These are phyloP conservation scores for Takifugu bimaculatus DNA, from an alignment of 2,113 vertebrate genomes.

Conservation along the genomic window DNA sequence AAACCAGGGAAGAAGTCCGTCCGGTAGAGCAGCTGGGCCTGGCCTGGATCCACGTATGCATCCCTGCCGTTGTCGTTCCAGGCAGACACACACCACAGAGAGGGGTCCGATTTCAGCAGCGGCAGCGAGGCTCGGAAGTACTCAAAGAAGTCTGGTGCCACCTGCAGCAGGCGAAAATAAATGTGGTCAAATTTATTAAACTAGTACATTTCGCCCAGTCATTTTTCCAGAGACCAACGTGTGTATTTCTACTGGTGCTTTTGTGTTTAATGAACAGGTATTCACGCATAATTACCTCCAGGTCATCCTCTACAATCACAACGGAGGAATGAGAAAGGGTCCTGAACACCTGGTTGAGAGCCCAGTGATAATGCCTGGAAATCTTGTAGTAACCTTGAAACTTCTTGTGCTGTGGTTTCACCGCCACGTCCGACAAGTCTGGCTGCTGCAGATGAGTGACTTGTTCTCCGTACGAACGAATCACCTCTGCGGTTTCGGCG, in stretches of 20 bases:
- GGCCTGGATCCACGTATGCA: constrained; percentile 74
- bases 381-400: constrained; percentile 95
- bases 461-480: constrained; percentile 80
- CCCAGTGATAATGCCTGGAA: constrained; percentile 91
- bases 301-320: constrained; percentile 92
- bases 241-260: too few species aligned
- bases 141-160: constrained; percentile 93
- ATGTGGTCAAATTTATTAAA: not conserved
- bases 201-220: not conserved
- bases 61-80: constrained; percentile 96
- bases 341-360: constrained; percentile 84
- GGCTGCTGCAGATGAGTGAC: constrained; percentile 84
- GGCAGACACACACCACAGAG: constrained; percentile 88
- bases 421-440: constrained; percentile 74
- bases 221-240: too few species aligned
- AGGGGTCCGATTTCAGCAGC: constrained; percentile 72
- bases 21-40: constrained; percentile 80
- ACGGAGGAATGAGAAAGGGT: constrained; percentile 75
- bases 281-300: constrained; percentile 74
- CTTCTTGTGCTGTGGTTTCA: constrained; percentile 83
- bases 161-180: constrained; percentile 56
- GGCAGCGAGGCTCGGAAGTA: constrained; percentile 85
- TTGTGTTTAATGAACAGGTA: not conserved
- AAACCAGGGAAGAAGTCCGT: constrained; percentile 94
- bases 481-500: constrained; percentile 80